Evolutionary conservation across 2,113 vertebrate species (phyloP).

Genomic region (Lepus europaeus): DNA sequence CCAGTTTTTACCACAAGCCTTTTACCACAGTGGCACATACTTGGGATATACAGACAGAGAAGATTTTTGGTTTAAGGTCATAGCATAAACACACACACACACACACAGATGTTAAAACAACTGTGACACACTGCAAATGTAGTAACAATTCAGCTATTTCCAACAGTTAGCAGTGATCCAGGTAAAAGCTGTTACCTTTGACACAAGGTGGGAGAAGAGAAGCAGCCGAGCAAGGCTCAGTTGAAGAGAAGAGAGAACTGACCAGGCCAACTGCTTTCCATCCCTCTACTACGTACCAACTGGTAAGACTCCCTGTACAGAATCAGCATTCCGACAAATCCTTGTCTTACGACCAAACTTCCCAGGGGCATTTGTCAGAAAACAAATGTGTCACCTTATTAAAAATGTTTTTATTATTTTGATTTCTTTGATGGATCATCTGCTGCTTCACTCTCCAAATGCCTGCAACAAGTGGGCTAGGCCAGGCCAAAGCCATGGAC

Average conservation of each 20-base stretch:
- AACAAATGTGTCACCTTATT: not conserved
- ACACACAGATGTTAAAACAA: not conserved
- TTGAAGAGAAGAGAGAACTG: not conserved
- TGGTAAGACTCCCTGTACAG: not conserved
- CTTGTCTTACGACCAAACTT: not conserved
- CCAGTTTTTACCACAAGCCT: not conserved
- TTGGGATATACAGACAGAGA: conserved; percentile 19
- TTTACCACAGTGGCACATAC: not conserved
- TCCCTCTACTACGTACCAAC: not conserved
- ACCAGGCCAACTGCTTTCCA: not conserved
- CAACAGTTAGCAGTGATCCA: not conserved
- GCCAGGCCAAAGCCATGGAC: too few species aligned
- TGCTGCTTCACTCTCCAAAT: too few species aligned
- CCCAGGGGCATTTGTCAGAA: not conserved
- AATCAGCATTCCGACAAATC: not conserved
- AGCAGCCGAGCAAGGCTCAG: not conserved
- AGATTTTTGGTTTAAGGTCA: not conserved
- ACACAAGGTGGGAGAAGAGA: not conserved
- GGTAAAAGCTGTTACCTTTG: not conserved
- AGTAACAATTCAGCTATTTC: conserved; percentile 5
- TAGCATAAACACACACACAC: not conserved
- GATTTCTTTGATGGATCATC: too few species aligned
- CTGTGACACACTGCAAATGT: not conserved
- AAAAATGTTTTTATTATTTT: not conserved
- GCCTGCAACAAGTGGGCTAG: too few species aligned